Evolutionary conservation across 2,797 vertebrate genomes (phyloP), one percentile per base, ranked within the genome.

Genomic region (Sciaenops ocellatus): DNA sequence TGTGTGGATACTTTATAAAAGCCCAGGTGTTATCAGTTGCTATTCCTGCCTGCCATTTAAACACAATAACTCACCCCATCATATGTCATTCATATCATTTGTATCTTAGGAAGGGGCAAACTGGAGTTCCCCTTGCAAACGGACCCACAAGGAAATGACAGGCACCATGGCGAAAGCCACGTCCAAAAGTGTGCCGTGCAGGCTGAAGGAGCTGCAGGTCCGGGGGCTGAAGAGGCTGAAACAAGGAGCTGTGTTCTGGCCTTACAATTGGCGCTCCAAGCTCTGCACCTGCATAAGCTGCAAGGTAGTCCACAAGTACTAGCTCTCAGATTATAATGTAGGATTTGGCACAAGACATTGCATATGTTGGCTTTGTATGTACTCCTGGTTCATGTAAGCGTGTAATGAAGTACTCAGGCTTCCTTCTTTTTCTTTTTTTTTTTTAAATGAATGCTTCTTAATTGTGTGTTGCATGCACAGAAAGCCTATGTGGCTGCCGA

Each of bases 211-310:
- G 75, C 94, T 98, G 85, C 91, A 95, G 87, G 90, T 77, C 24
- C 93, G 84, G 63, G 91, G 65, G 0, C 83, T 62, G 61, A 48
- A 94, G 6, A 93, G 93, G 91, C 76, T 12, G 13, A 94, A 91
- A 55, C 91, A 93, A 55, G 94, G 94, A 50, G 97, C 97, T 0
- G 97, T 97, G 81, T 99, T 97, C 88, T 99, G 97, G 98, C 97
- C 97, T 2, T 94, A 91, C 3, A 93, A 93, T 85, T 99, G 97
- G 98, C 96, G 97, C 42, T 93, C 94, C 65, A 92, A 96, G 82
- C 88, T 99, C n/a, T 99, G 98, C 88, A 95, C 95, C 80, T 99
- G 98, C 91, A 91, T 90, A 54, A 93, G 90, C 85, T 99, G 98
- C 73, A 94, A 96, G 97, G 98, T 98, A 92, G 82, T 91, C 55